phyloP scores from a whole-genome alignment of 2,888 invertebrate species.

The Fragum fragum region DNA sequence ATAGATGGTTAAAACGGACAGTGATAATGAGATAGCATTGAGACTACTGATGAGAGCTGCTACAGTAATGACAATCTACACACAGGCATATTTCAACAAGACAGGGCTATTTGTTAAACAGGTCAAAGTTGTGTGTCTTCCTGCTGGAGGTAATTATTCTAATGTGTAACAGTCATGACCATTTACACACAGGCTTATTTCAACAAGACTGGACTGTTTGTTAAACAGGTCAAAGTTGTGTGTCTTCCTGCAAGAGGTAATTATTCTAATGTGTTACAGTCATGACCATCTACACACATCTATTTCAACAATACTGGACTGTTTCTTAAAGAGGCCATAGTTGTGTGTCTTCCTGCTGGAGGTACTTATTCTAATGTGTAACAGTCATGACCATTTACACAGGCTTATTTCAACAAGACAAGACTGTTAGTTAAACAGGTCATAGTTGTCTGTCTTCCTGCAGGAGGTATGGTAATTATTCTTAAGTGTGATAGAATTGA shows the following conservation, averaged over 20 bases:
- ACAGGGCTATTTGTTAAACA: slow-evolving; percentile 64
- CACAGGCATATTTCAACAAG: slow-evolving; percentile 71
- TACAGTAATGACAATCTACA: slow-evolving; percentile 72
- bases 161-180: slow-evolving; percentile 69
- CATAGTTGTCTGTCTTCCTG: slow-evolving; percentile 73
- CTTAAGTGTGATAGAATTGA: slow-evolving; percentile 66
- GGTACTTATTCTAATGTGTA: slow-evolving; percentile 48
- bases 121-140: slow-evolving; percentile 74
- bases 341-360: slow-evolving; percentile 72
- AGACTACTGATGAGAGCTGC: slow-evolving; percentile 73
- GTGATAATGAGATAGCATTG: slow-evolving; percentile 72
- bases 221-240: slow-evolving; percentile 68
- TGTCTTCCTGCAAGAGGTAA: slow-evolving; percentile 67
- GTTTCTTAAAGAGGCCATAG: slow-evolving; percentile 61
- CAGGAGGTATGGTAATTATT: slow-evolving; percentile 30
- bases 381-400: slow-evolving; percentile 72
- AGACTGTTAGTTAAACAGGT: slow-evolving; percentile 63
- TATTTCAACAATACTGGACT: slow-evolving; percentile 72
- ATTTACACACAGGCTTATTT: slow-evolving; percentile 73
- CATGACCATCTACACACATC: slow-evolving; percentile 69
- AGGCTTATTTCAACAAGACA: slow-evolving; percentile 72
- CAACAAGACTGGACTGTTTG: slow-evolving; percentile 64
- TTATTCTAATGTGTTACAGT: slow-evolving; percentile 57
- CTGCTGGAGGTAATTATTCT: slow-evolving; percentile 31
- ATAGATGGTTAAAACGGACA: slow-evolving; percentile 65